Conservation (phyloP, 2,113 vertebrate genomes). For the Forbesichthys agassizii region DNA sequence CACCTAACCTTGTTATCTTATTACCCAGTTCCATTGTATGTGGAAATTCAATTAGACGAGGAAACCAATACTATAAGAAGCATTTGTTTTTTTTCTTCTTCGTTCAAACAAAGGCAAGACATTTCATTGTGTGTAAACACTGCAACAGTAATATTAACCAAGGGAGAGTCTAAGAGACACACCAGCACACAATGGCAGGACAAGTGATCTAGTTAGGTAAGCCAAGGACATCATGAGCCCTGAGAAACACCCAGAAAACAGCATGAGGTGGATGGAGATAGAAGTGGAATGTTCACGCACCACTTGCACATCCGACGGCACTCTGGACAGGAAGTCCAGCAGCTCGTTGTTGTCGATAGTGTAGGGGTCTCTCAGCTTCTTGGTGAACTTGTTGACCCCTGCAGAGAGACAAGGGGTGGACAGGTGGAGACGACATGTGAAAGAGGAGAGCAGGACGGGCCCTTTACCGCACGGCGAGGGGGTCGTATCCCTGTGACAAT, state of each 20-base stretch:
- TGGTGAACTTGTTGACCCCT: constrained; percentile 99
- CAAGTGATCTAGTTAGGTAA: too few species aligned
- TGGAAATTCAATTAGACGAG: constrained; percentile 64
- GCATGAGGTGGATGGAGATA: constrained; percentile 12
- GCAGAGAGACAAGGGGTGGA: constrained; percentile 42
- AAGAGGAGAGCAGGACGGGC: neutral
- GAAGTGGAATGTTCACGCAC: constrained; percentile 79
- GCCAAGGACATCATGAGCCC: too few species aligned
- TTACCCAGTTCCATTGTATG: constrained; percentile 50
- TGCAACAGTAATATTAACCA: constrained; percentile 15
- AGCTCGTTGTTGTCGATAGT: constrained; percentile 97
- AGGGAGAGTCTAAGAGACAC: neutral
- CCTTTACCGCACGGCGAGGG: constrained; percentile 14
- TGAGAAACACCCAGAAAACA: constrained; percentile 9
- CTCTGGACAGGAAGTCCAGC: constrained; percentile 96
- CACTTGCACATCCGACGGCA: constrained; percentile 97
- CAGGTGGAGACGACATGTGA: constrained; percentile 15
- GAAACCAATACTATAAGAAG: constrained; percentile 57
- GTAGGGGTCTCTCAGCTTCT: constrained; percentile 95
- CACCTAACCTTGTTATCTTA: constrained; percentile 65
- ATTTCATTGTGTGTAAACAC: constrained; percentile 19
- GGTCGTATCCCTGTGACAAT: neutral
- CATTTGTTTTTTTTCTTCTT: constrained; percentile 21
- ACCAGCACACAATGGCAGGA: too few species aligned
- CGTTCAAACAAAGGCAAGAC: constrained; percentile 30